Base-by-base conservation (phyloP, 2,888 invertebrate genomes). In the Tetramorium bicarinatum region DNA sequence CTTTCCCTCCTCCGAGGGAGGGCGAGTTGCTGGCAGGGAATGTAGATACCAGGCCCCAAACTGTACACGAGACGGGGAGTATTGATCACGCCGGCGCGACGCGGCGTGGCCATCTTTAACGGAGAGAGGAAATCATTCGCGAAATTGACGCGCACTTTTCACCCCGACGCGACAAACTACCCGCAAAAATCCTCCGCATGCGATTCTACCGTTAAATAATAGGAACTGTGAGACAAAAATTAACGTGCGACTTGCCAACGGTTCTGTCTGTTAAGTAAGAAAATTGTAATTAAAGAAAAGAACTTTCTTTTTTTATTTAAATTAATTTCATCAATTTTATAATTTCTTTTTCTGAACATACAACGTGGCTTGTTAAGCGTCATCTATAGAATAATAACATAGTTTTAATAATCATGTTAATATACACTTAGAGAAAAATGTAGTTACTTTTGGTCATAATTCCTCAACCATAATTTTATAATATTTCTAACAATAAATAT, bases 61-160 rank as follows among this genome's bases (percentile, higher is more conserved):
- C 89, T 89, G 85, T 90, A 89, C 44, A 84, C 85, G 72, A 71
- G 64, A 67, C 87, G 38, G 81, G 69, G 82, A 89, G 90, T 91
- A 91, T 91, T 91, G 90, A 91, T 91, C 88, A 91, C 66, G n/a
- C 38, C n/a, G 66, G 11, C 76, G 69, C 79, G 81, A 49, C 6
- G 8, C 21, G 15, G 41, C 75, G 72, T 83, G 84, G 79, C 74
- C 69, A 84, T 84, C 82, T 87, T 84, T 83, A 67, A 54, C 84
- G 67, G 66, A 74, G 59, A 80, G 72, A 38, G 41, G 67, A 69
- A 72, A 25, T 71, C 18, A 59, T 41, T 59, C 38, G 59, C 71
- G 47, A 79, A 80, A 72, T 71, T 49, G 25, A 38, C 21, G 67
- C 54, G 66, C 7, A n/a, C 29, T 18, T 67, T 41, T 52, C 44